These are phyloP conservation scores for Drosophila ananassae DNA, from an alignment of 1,140 invertebrate genomes.

Conservation along the genomic window DNA sequence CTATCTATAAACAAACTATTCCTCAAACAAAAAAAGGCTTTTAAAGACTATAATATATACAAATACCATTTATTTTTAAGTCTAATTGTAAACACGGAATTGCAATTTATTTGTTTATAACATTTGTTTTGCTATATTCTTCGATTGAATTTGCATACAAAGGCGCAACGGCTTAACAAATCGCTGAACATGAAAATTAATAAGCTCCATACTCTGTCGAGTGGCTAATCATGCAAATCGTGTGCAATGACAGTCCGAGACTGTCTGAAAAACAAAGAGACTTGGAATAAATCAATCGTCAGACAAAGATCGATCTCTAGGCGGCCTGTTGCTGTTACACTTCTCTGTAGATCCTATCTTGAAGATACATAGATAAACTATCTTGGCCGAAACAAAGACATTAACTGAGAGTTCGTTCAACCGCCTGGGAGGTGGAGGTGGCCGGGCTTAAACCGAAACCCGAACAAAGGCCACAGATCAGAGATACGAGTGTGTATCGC, in stretches of 20 bases:
- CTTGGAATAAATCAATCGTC: conserved; percentile 20
- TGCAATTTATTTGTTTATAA: conserved; percentile 4
- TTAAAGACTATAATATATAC: conserved; percentile 1
- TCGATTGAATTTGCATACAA: conserved; percentile 61
- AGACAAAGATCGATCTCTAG: conserved; percentile 43
- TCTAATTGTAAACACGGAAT: conserved; percentile 17
- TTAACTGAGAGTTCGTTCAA: conserved; percentile 34
- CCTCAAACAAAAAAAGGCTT: no score
- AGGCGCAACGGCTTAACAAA: conserved; percentile 42
- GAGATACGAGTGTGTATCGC: not conserved
- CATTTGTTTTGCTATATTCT: conserved; percentile 7
- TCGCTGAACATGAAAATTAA: conserved; percentile 64
- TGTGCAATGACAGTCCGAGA: conserved; percentile 26
- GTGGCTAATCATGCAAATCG: conserved; percentile 72
- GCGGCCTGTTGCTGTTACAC: conserved; percentile 19
- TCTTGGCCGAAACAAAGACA: conserved; percentile 13
- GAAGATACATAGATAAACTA: no score
- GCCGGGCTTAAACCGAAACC: conserved; percentile 1
- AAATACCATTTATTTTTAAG: not conserved
- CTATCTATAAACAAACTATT: no score
- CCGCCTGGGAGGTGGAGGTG: not conserved
- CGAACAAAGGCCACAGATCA: conserved; percentile 48
- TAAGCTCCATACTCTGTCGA: conserved; percentile 46
- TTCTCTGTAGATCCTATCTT: conserved; percentile 30
- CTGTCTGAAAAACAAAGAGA: conserved; percentile 33